Percentiles rank a stretch among this genome's conserved stretches.
phyloP scores from a whole-genome alignment of 2,113 vertebrate genomes.

The Laticauda colubrina region DNA sequence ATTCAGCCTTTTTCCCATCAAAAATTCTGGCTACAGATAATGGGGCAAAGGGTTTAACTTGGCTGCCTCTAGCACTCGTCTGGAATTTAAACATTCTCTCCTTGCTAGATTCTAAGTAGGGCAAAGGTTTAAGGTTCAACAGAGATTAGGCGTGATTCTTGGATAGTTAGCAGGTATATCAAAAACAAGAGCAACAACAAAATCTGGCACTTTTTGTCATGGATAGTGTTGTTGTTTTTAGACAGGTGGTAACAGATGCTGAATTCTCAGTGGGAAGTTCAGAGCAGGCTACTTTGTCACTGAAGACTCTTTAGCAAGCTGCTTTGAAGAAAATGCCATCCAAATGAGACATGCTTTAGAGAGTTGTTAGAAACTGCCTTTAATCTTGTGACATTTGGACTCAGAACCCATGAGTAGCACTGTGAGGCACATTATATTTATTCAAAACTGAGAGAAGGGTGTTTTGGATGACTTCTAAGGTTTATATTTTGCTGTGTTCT shows the following conservation, averaged over 20 bases:
- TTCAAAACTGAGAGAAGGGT: neutral
- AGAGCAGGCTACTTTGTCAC: conserved; percentile 66
- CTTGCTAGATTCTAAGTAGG: conserved; percentile 48
- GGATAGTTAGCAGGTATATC: conserved; percentile 64
- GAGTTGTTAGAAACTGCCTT: conserved; percentile 3
- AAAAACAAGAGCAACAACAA: conserved; percentile 63
- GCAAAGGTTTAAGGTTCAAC: conserved; percentile 61
- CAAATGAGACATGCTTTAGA: neutral
- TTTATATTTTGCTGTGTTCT: neutral
- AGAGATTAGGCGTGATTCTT: conserved; percentile 65
- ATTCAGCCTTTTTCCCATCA: neutral
- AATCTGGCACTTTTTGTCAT: conserved; percentile 62
- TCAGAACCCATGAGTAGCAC: neutral
- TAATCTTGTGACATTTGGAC: neutral
- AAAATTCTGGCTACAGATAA: neutral
- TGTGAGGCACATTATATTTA: neutral
- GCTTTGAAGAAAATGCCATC: conserved; percentile 50
- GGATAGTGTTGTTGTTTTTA: conserved; percentile 58
- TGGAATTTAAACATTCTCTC: neutral
- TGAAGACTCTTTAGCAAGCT: conserved; percentile 68
- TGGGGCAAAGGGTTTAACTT: neutral
- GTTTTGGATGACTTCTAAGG: neutral
- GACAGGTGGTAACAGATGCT: conserved; percentile 70
- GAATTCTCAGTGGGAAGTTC: conserved; percentile 68
- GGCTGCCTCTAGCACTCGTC: neutral